Percentiles rank a stretch among this genome's conserved stretches.
phyloP scores from a whole-genome alignment of 2,113 vertebrate genomes.

The Trogon melanurus region DNA sequence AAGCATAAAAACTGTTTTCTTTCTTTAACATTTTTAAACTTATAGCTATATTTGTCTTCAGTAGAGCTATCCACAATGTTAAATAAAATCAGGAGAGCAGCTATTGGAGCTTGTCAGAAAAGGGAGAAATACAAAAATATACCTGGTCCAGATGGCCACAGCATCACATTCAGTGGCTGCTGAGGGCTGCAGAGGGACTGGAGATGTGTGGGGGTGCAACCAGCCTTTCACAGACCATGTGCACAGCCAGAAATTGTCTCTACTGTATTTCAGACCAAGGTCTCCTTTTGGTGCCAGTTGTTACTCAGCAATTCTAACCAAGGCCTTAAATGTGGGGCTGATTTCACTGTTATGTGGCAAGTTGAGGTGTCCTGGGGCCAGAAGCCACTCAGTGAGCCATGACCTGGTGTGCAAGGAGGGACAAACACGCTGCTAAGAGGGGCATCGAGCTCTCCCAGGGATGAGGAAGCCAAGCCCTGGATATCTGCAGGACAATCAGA shows the following conservation, averaged over 20 bases:
- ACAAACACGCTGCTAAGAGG: neutral
- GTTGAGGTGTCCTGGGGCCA: neutral
- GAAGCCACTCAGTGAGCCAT: neutral
- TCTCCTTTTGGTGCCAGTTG: neutral
- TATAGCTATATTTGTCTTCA: neutral
- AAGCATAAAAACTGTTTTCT: neutral
- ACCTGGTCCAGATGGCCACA: neutral
- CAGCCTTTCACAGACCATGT: fast-evolving
- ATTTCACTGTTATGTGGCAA: neutral
- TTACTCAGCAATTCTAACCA: neutral
- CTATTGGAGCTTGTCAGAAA: neutral
- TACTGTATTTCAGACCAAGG: neutral
- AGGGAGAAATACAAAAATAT: neutral
- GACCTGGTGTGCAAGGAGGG: neutral
- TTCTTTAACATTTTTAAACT: neutral
- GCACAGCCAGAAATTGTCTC: neutral
- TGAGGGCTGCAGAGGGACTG: neutral
- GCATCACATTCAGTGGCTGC: neutral
- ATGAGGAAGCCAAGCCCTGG: neutral
- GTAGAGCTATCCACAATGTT: neutral
- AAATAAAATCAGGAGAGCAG: neutral
- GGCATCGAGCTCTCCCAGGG: fast-evolving
- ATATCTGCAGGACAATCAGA: neutral
- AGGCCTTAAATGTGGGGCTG: neutral
- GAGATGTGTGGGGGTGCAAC: neutral